phyloP scores from a whole-genome alignment of 1,140 invertebrate species.

The Pogonognathellus flavescens region DNA sequence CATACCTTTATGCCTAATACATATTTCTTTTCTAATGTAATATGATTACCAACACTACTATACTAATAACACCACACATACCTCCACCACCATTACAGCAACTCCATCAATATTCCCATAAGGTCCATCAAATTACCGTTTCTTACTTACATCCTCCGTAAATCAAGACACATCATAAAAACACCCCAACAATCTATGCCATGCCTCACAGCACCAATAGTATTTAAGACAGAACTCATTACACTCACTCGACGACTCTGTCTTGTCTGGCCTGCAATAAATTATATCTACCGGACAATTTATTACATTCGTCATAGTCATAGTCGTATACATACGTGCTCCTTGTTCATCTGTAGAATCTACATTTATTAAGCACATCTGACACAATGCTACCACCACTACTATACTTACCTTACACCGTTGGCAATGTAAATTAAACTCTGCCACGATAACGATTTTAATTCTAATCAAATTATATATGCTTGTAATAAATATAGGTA shows the following conservation, averaged over 20 bases:
- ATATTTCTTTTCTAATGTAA: no score
- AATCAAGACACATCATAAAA: constrained; percentile 61
- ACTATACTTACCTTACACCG: not conserved
- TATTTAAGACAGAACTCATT: constrained; percentile 53
- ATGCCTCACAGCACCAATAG: constrained; percentile 54
- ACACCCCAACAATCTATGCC: constrained; percentile 45
- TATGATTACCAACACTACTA: no score
- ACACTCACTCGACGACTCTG: constrained; percentile 42
- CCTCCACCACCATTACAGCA: not conserved
- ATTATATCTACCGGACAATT: constrained; percentile 40
- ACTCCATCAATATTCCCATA: constrained; percentile 51
- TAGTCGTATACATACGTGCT: no score
- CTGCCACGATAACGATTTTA: not conserved
- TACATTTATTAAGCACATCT: not conserved
- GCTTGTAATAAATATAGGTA: constrained; percentile 15
- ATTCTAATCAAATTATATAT: constrained; percentile 47
- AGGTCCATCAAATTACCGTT: constrained; percentile 24
- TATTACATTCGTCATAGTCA: constrained; percentile 37
- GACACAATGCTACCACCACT: not conserved
- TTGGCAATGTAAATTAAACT: constrained; percentile 32
- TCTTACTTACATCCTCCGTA: constrained; percentile 39
- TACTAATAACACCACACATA: no score
- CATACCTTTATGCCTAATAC: no score
- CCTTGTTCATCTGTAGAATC: not conserved
- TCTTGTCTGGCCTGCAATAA: constrained; percentile 29